Evolutionary conservation across 2,888 invertebrate genomes (phyloP).

Genomic region (Agrotis puta): DNA sequence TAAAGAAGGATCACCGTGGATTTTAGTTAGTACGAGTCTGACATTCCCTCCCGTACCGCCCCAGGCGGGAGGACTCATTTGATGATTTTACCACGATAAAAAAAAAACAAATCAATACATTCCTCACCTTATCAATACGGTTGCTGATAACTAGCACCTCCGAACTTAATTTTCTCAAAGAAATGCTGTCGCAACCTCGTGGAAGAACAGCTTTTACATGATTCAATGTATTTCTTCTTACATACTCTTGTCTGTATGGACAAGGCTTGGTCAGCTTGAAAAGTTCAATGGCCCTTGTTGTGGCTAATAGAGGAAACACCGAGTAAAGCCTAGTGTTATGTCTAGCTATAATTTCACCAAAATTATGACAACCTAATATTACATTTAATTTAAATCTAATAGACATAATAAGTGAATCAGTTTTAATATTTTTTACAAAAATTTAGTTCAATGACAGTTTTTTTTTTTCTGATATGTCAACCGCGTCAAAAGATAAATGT

Average conservation of each 20-base stretch:
- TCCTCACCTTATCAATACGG: conserved; percentile 32
- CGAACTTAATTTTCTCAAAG: background rate
- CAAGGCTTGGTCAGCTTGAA: background rate
- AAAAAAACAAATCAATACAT: background rate
- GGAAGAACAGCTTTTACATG: background rate
- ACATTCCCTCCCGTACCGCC: no score
- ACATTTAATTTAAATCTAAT: conserved; percentile 21
- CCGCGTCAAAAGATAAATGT: background rate
- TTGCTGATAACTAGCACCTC: conserved; percentile 10
- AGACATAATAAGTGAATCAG: conserved; percentile 28
- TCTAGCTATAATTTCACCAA: conserved; percentile 10
- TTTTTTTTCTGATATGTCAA: conserved; percentile 3
- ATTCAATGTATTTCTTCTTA: background rate
- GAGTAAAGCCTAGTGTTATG: background rate
- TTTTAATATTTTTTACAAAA: background rate
- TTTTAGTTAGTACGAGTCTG: no score
- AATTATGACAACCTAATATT: conserved; percentile 1
- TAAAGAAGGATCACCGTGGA: no score
- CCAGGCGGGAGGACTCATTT: no score
- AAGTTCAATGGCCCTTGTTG: background rate
- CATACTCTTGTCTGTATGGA: background rate
- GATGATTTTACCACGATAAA: background rate
- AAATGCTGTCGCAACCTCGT: background rate
- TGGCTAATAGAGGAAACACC: background rate
- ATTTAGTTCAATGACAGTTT: background rate